phyloP scores from a whole-genome alignment of 2,113 vertebrate genomes.

The Triplophysa tibetana region DNA sequence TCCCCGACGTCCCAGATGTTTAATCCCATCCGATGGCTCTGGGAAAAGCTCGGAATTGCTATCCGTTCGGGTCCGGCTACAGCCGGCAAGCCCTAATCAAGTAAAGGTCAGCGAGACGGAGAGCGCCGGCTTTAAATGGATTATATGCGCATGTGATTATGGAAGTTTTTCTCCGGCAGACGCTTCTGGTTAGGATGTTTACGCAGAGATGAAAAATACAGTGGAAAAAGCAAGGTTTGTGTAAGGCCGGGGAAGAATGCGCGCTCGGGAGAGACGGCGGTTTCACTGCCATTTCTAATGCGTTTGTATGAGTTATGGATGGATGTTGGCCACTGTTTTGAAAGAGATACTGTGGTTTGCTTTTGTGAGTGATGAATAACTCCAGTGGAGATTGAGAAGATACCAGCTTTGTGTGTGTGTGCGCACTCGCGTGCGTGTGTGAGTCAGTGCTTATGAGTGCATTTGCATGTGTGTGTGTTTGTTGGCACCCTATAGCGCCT shows the following conservation, averaged over 20 bases:
- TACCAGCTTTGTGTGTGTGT: constrained; percentile 17
- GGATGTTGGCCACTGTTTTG: constrained; percentile 21
- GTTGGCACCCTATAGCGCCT: constrained; percentile 39
- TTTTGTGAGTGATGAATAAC: constrained; percentile 37
- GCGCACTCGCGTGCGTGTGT: neutral
- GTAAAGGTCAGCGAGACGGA: constrained; percentile 50
- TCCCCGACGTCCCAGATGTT: constrained; percentile 28
- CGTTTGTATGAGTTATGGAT: constrained; percentile 24
- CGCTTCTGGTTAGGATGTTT: constrained; percentile 37
- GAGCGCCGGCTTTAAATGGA: constrained; percentile 45
- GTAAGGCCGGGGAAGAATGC: neutral
- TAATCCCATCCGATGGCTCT: constrained; percentile 30
- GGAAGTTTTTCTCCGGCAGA: constrained; percentile 38
- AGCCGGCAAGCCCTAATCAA: constrained; percentile 35
- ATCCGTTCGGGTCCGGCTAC: constrained; percentile 29
- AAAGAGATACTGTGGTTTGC: constrained; percentile 34
- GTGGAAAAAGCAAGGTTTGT: constrained; percentile 29
- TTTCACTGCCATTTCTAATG: constrained; percentile 9
- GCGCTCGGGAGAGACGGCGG: neutral
- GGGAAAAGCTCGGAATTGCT: constrained; percentile 10
- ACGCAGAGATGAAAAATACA: constrained; percentile 24
- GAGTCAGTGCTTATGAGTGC: neutral
- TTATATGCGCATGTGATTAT: constrained; percentile 45
- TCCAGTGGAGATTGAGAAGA: constrained; percentile 34
- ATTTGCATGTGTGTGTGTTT: constrained; percentile 21